Conservation (phyloP, 2,113 vertebrate species). For the Rhodinocichla rosea region DNA sequence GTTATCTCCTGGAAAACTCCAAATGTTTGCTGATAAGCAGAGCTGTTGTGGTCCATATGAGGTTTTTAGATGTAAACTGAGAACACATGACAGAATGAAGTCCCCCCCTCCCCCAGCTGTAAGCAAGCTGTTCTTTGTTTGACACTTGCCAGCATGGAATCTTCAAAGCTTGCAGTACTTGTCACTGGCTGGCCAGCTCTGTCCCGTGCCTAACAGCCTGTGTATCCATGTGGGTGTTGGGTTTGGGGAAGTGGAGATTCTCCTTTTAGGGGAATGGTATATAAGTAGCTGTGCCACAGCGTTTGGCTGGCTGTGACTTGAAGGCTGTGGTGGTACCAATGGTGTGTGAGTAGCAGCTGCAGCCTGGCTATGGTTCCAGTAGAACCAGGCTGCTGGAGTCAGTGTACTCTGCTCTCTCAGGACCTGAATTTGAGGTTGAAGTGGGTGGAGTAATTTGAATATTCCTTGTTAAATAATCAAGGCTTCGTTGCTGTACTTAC, state of each 20-base stretch:
- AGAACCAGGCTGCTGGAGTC: background rate
- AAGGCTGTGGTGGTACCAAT: background rate
- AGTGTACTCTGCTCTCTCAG: background rate
- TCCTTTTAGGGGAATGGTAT: background rate
- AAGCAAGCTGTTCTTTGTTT: background rate
- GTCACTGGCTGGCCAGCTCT: background rate
- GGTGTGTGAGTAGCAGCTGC: accelerated
- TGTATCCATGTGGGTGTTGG: background rate
- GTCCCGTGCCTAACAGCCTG: background rate
- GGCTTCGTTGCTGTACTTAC: background rate
- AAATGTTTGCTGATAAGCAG: background rate
- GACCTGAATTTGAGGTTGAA: conserved; percentile 3
- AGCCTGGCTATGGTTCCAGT: background rate
- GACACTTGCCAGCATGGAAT: background rate
- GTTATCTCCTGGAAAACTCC: background rate
- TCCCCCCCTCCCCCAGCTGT: background rate
- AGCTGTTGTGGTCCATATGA: background rate
- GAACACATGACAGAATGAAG: background rate
- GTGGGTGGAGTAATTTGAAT: conserved; percentile 42
- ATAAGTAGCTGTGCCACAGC: background rate
- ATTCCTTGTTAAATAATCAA: conserved; percentile 44
- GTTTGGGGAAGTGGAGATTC: background rate
- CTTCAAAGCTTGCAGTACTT: background rate
- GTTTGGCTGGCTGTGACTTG: background rate
- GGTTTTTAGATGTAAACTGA: background rate